Evolutionary conservation across 2,888 invertebrate genomes (phyloP), one percentile per base, ranked within the genome.

Genomic region (Dicranocentrus wangi): DNA sequence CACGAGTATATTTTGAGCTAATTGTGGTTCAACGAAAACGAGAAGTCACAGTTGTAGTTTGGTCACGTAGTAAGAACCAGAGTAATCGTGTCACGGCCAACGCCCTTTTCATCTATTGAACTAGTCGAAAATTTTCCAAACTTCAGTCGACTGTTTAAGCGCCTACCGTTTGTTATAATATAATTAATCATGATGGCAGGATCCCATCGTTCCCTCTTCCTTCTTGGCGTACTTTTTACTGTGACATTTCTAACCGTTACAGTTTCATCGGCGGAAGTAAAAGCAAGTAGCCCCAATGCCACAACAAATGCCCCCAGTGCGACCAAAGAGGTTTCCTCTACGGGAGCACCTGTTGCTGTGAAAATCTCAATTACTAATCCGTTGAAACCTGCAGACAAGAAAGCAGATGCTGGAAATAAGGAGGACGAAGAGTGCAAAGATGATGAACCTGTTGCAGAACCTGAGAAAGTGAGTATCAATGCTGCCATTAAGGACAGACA

Each of bases 381-480:
- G 7, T 51, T n/a, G 10, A 27, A 1, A 19, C 39, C 65, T 21
- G 10, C 39, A 13, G 8, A 3, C 32, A 28, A 8, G 15, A 7
- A 3, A 61, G 27, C 10, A 17, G 2, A 13, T 1, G 47, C 13
- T 8, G 47, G 42, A 65, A 19, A 42, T 1, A 23, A 1, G 19
- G 27, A 43, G 1, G 72, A 72, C 1, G 72, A 72, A 5, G 63
- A 72, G 21, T 72, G 72, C 17, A n/a, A 5, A 13, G 71, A 71
- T n/a, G 69, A 71, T 5, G 72, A 43, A 10, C 47, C 72, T 2
- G 27, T 23, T 8, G 25, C 71, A 3, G 72, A 72, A 72, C 72
- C 72, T 8, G 72, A 55, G 23, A 39, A 19, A 25, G 10, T 10
- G 23, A 27, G 39, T 13, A 58, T 2, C 2, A 66, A 66, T 25